Conservation (phyloP, 2,797 vertebrate genomes). For the Coracias cyanogaster region DNA sequence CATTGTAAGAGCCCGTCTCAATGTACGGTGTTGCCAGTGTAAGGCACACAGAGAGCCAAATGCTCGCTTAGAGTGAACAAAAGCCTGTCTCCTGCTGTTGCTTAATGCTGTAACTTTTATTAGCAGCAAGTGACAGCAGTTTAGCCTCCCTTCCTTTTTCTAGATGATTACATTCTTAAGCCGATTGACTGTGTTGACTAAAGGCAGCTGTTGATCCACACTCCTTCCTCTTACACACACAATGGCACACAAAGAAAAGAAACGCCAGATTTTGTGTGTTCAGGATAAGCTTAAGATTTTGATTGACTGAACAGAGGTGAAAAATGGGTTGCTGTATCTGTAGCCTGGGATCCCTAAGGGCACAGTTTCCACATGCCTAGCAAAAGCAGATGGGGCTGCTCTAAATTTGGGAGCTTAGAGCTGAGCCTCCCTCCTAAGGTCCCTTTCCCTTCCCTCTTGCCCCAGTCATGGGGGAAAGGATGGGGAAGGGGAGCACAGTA, state of each 20-base stretch:
- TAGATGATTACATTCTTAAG: conserved; percentile 60
- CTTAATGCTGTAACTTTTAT: conserved; percentile 56
- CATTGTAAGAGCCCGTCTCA: not conserved
- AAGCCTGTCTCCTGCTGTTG: conserved; percentile 37
- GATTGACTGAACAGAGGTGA: not conserved
- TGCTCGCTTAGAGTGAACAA: conserved; percentile 30
- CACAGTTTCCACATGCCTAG: not conserved
- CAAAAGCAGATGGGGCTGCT: not conserved
- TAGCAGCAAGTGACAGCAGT: conserved; percentile 38
- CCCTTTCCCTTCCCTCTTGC: not conserved
- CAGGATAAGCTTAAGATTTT: conserved; percentile 8
- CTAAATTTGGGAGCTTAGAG: not conserved
- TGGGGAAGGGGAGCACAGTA: not conserved
- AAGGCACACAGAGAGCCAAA: conserved; percentile 34
- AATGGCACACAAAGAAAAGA: not conserved
- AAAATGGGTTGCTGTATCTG: not conserved
- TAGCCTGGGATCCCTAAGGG: not conserved
- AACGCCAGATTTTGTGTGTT: not conserved
- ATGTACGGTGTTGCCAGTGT: not conserved
- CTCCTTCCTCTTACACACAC: conserved; percentile 18
- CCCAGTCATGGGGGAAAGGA: not conserved
- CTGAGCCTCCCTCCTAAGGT: not conserved
- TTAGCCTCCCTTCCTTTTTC: conserved; percentile 33
- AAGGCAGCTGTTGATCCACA: conserved; percentile 60
- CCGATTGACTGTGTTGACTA: conserved; percentile 39